phyloP scores from a whole-genome alignment of 2,113 vertebrate species.

The Gorsachius goisagi region DNA sequence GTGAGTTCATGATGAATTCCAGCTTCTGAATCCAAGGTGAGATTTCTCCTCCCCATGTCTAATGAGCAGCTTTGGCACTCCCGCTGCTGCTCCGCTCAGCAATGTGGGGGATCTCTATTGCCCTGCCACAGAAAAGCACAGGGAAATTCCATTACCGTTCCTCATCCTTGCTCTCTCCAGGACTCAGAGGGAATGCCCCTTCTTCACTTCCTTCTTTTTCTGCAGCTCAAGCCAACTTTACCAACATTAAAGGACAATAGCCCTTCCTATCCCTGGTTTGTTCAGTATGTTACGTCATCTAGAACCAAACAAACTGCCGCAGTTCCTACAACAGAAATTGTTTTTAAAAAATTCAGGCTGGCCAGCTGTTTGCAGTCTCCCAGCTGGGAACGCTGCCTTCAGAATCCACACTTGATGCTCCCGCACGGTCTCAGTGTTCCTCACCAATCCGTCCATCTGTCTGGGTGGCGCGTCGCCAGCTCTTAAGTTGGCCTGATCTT shows the following conservation, averaged over 20 bases:
- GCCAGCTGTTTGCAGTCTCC: conserved; percentile 31
- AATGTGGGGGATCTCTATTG: not conserved
- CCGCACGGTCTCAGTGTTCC: not conserved
- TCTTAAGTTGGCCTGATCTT: not conserved
- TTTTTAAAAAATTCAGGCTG: conserved; percentile 4
- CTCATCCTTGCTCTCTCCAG: not conserved
- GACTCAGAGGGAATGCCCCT: not conserved
- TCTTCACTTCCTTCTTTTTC: not conserved
- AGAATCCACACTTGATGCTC: not conserved
- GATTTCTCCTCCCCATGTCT: not conserved
- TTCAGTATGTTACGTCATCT: not conserved
- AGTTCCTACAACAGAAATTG: not conserved
- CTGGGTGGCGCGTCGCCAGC: not conserved
- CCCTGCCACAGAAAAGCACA: not conserved
- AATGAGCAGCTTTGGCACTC: not conserved
- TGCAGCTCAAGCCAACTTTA: not conserved
- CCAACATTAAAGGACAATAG: not conserved
- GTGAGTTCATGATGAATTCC: not conserved
- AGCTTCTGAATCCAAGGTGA: not conserved
- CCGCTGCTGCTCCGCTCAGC: not conserved
- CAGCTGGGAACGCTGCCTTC: not conserved
- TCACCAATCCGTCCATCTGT: conserved; percentile 3
- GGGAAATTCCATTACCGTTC: not conserved
- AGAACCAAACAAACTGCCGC: not conserved
- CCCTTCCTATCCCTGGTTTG: not conserved